Evolutionary conservation across 2,888 invertebrate genomes (phyloP), one percentile per base, ranked within the genome.

Genomic region (Calameuta filiformis): DNA sequence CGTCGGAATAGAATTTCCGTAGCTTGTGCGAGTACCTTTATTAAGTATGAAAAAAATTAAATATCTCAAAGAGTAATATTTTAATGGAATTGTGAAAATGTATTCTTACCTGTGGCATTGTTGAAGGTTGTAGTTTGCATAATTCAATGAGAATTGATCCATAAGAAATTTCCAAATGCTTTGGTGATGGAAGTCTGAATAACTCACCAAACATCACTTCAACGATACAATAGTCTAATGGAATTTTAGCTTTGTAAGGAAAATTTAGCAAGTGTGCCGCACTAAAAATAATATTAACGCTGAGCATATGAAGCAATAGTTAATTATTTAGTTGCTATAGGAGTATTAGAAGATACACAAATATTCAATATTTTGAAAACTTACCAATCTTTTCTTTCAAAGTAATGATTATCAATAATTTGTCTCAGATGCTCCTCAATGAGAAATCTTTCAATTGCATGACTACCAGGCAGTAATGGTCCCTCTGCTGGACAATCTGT

Each of bases 361-460:
- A 73, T 56, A 35, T 35, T 71, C 75, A 77, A 15, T 12, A 34
- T 71, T 15, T 31, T 31, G 56, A 37, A 73, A 37, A 86, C 91
- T 85, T 90, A 95, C 95, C 99, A 99, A 90, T 98, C 98, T 92
- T 99, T 99, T 76, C 99, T 93, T 90, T 99, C 99, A 40, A 95
- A 92, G 87, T 96, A 95, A 92, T 97, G 95, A 82, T 97, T 96
- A 90, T 98, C 96, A 82, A 99, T 94, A 68, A 99, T 98, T 86
- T 98, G 97, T 88, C 97, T 96, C 56, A 99, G 93, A 90, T 99
- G 99, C 91, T 99, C 99, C 91, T 99, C 99, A 86, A 99, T 98
- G 1, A 99, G 94, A 92, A 98, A 99, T 80, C 99, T 93, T 91
- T 99, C 99, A 81, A 99, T 98, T 0, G 99, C 97, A 92, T 99